phyloP scores from a whole-genome alignment of 30 jellyfish, hydroid and myxozoan genomes.

The Hydractinia echinata region DNA sequence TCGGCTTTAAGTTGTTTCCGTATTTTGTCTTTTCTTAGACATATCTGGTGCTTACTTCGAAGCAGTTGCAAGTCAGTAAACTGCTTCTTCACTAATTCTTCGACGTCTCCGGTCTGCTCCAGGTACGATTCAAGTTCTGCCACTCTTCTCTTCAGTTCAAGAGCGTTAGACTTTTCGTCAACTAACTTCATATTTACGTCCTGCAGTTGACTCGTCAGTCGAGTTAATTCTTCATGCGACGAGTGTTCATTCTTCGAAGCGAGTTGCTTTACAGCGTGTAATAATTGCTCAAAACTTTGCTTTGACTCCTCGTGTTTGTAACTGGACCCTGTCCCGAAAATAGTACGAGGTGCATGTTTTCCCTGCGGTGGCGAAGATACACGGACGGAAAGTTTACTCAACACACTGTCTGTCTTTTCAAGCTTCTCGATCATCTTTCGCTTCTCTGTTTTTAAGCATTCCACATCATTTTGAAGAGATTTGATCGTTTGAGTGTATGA shows the following conservation, averaged over 20 bases:
- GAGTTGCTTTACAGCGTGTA: neutral
- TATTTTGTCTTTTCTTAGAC: neutral
- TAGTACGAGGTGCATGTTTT: neutral
- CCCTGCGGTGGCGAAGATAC: neutral
- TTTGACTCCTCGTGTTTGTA: neutral
- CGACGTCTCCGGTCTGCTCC: neutral
- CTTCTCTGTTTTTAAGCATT: neutral
- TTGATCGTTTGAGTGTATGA: neutral
- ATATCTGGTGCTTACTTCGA: neutral
- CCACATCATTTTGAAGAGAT: neutral
- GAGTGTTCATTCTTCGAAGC: neutral
- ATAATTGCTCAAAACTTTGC: neutral
- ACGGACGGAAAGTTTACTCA: neutral
- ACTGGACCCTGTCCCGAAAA: neutral
- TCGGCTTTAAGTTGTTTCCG: slow-evolving; percentile 4
- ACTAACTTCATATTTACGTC: neutral
- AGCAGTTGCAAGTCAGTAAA: neutral
- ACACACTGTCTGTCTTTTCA: neutral
- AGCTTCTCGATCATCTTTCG: neutral
- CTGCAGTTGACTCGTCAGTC: neutral
- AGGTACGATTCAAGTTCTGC: neutral
- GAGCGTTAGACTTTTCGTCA: neutral
- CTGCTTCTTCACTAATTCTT: neutral
- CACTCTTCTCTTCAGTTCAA: neutral
- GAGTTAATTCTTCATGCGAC: neutral